phyloP scores from a whole-genome alignment of 2,113 vertebrate species.

The Lepus americanus region DNA sequence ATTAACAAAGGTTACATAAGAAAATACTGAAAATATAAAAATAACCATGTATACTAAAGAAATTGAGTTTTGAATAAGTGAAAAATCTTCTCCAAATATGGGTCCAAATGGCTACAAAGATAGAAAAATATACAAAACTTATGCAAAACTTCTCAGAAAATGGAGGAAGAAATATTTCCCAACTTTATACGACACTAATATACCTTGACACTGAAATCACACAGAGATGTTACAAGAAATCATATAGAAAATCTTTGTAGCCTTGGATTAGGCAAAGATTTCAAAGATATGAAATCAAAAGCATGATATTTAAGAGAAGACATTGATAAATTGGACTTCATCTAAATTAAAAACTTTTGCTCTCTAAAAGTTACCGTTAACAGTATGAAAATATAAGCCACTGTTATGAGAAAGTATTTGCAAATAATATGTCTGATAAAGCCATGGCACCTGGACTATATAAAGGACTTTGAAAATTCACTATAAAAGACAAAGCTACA shows the following conservation, averaged over 20 bases:
- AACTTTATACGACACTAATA: neutral
- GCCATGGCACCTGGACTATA: neutral
- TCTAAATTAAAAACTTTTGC: neutral
- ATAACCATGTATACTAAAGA: neutral
- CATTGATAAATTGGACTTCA: neutral
- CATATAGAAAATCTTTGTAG: neutral
- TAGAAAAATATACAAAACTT: neutral
- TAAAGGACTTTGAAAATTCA: neutral
- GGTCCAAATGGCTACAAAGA: neutral
- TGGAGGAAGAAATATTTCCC: neutral
- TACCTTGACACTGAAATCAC: neutral
- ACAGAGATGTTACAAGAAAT: neutral
- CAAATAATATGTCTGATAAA: neutral
- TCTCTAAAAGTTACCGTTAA: neutral
- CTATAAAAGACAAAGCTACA: no score
- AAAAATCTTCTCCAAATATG: neutral
- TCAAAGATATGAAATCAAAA: neutral
- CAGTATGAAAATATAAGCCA: neutral
- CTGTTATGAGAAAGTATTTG: conserved; percentile 8
- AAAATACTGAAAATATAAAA: neutral
- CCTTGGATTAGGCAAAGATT: neutral
- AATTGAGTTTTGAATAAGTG: neutral
- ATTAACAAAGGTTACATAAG: neutral
- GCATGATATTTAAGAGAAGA: neutral
- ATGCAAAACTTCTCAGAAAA: neutral